Evolutionary conservation across 2,797 vertebrate species (phyloP).

Genomic region (Sebastes umbrosus): DNA sequence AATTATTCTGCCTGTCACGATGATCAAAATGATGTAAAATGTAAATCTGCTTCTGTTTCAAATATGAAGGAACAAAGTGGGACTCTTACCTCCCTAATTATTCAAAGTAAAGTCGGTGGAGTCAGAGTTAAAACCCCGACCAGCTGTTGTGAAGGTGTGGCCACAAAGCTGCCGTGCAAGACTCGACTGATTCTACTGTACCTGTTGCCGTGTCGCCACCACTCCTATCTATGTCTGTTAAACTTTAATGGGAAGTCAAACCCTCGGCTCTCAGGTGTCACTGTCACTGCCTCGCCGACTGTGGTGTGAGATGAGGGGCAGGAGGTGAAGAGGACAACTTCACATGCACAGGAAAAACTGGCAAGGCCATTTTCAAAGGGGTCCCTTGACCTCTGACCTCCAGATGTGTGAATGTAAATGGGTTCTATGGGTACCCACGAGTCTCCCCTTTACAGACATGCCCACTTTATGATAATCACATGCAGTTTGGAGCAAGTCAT

Average conservation of each 20-base stretch:
- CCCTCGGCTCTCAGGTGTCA: slow-evolving; percentile 64
- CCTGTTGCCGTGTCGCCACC: not conserved
- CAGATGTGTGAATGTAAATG: fast-evolving
- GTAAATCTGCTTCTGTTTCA: not conserved
- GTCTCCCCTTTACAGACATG: no score
- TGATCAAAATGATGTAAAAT: no score
- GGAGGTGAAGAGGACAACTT: slow-evolving; percentile 45
- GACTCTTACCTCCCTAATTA: not conserved
- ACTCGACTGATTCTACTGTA: not conserved
- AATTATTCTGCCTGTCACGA: not conserved
- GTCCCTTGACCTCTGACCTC: not conserved
- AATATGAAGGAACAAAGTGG: not conserved
- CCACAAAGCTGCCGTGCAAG: not conserved
- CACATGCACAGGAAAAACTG: not conserved
- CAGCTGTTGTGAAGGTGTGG: slow-evolving; percentile 10
- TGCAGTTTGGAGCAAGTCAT: no score
- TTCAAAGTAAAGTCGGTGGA: not conserved
- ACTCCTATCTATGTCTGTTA: slow-evolving; percentile 50
- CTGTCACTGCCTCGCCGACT: not conserved
- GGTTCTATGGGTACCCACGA: no score
- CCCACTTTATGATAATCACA: no score
- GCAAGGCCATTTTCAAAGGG: not conserved
- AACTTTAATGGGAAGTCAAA: slow-evolving; percentile 76
- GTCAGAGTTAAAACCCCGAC: no score
- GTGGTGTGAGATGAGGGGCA: slow-evolving; percentile 42